A percentile compares a stretch with the other conserved stretches of the same genome.
phyloP scores from a whole-genome alignment of 1,140 invertebrate species.

The Eumeta japonica region DNA sequence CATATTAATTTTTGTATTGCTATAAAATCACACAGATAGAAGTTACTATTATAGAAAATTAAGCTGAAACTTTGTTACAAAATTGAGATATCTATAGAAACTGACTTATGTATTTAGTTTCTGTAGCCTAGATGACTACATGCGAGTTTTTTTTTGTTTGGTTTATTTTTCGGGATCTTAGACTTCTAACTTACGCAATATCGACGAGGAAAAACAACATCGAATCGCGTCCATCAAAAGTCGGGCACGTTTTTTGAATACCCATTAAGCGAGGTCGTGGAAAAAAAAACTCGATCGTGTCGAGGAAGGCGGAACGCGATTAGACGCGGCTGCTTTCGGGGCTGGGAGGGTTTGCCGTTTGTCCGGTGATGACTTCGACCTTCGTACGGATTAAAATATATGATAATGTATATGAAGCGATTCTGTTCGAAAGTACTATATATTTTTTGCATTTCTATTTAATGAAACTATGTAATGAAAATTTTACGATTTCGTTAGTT shows the following conservation, averaged over 20 bases:
- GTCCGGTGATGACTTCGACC: too few relatives aligned
- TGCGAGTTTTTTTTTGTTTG: not conserved
- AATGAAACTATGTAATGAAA: not conserved
- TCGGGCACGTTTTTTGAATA: not conserved
- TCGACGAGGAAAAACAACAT: not conserved
- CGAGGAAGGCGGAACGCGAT: not conserved
- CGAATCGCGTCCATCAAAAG: not conserved
- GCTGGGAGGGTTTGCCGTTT: not conserved
- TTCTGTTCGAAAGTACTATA: not conserved
- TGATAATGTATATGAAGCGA: not conserved
- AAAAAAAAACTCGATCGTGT: not conserved
- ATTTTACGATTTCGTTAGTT: too few relatives aligned
- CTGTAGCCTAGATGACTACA: not conserved
- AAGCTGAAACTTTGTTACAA: too few relatives aligned
- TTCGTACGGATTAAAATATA: not conserved
- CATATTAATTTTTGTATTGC: too few relatives aligned
- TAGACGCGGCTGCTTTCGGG: not conserved
- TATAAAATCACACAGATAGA: not conserved
- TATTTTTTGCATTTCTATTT: not conserved
- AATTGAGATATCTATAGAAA: too few relatives aligned
- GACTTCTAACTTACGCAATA: not conserved
- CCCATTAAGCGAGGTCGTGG: not conserved
- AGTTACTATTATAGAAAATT: not conserved
- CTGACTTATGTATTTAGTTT: too few relatives aligned
- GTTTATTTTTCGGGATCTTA: not conserved